These are phyloP conservation scores for Thunnus thynnus DNA, from an alignment of 2,113 vertebrate species.

Conservation along the genomic window DNA sequence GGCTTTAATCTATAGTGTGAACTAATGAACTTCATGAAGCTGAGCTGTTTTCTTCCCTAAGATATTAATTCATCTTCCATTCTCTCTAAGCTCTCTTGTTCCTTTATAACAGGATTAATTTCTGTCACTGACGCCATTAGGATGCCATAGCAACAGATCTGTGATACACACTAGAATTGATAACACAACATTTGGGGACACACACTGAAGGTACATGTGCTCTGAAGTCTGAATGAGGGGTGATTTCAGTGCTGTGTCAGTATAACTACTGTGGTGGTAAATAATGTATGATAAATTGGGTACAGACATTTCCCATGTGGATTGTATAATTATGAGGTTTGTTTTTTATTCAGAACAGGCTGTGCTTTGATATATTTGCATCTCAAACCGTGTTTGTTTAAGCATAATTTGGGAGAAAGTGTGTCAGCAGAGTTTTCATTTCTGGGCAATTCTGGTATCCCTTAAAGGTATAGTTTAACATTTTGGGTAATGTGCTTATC, in stretches of 20 bases:
- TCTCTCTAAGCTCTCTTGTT: not conserved
- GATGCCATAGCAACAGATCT: slow-evolving; percentile 53
- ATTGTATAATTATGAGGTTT: not conserved
- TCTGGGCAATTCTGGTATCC: not conserved
- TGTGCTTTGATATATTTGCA: slow-evolving; percentile 40
- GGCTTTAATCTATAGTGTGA: slow-evolving; percentile 44
- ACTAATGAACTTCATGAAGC: slow-evolving; percentile 29
- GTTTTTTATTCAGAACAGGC: slow-evolving; percentile 23
- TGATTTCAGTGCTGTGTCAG: not conserved
- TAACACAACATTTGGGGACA: not conserved
- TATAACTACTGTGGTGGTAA: not conserved
- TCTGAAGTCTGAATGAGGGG: not conserved
- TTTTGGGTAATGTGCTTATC: not conserved
- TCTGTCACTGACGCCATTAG: slow-evolving; percentile 6
- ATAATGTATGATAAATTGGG: slow-evolving; percentile 27
- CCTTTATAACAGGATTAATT: slow-evolving; percentile 5
- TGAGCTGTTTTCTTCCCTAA: not conserved
- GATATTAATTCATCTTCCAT: slow-evolving; percentile 6
- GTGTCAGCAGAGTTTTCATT: not conserved
- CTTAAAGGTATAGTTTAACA: slow-evolving; percentile 1
- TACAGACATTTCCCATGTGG: slow-evolving; percentile 7
- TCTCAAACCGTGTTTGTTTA: slow-evolving; percentile 13
- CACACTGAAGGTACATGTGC: not conserved
- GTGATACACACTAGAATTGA: slow-evolving; percentile 6
- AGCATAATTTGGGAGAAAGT: not conserved